A percentile compares a stretch with the other conserved stretches of the same genome.
phyloP scores from a whole-genome alignment of 2,797 vertebrate genomes.

The Pempheris klunzingeri region DNA sequence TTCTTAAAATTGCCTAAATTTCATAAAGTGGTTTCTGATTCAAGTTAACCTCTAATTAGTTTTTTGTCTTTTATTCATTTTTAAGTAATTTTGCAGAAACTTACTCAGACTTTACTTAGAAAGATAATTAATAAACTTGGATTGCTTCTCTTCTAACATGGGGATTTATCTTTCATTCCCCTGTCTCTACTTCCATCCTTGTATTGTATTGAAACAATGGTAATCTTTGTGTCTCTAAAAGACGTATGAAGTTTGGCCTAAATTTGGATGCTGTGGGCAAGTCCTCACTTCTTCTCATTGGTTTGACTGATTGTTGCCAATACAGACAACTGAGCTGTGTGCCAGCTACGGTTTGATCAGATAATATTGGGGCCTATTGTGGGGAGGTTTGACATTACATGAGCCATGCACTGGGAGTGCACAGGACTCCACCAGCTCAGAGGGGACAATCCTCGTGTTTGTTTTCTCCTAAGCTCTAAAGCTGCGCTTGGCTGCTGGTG shows the following conservation, averaged over 20 bases:
- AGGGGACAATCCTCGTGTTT: constrained; percentile 55
- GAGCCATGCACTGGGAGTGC: constrained; percentile 14
- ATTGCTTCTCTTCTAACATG: not conserved
- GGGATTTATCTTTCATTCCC: not conserved
- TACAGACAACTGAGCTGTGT: constrained; percentile 7
- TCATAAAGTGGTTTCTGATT: not conserved
- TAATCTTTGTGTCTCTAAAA: constrained; percentile 30
- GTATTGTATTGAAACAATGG: constrained; percentile 33
- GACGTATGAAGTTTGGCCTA: constrained; percentile 20
- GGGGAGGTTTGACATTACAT: constrained; percentile 19
- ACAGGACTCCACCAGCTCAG: constrained; percentile 40
- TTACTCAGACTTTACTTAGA: too few relatives aligned
- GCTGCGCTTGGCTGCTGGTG: constrained; percentile 42
- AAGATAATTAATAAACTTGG: too few relatives aligned
- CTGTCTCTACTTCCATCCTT: constrained; percentile 26
- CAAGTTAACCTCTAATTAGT: not conserved
- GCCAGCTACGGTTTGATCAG: constrained; percentile 25
- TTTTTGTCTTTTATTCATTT: not conserved
- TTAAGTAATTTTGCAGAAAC: not conserved
- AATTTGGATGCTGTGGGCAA: constrained; percentile 1
- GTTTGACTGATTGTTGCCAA: not conserved
- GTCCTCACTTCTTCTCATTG: not conserved
- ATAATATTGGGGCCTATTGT: constrained; percentile 25
- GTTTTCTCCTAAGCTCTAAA: constrained; percentile 69
- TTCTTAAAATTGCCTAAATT: too few relatives aligned